phyloP scores from a whole-genome alignment of 2,113 vertebrate genomes.

The Numida meleagris region DNA sequence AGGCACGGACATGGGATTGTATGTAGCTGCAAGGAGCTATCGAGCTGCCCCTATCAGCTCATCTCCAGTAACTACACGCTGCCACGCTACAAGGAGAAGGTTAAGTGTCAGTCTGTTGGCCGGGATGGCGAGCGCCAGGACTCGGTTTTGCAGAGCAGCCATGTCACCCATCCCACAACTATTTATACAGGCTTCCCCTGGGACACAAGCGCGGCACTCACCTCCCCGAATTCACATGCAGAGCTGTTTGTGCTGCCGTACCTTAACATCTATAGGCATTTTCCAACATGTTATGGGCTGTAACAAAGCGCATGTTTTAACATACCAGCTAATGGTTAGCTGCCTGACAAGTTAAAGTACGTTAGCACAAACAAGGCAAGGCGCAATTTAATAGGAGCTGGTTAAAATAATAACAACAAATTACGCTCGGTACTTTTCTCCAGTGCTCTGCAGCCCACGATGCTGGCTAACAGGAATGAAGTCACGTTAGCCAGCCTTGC shows the following conservation, averaged over 20 bases:
- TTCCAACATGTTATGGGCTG: neutral
- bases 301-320: neutral
- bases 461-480: neutral
- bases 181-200: neutral
- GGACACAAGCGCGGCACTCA: neutral
- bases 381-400: conserved; percentile 21
- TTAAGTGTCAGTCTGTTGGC: neutral
- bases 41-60: conserved; percentile 9
- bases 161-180: neutral
- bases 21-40: conserved; percentile 5
- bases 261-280: neutral
- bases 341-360: neutral
- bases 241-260: neutral
- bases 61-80: neutral
- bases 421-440: neutral
- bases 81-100: neutral
- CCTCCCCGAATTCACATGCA: neutral
- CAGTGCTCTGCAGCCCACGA: neutral
- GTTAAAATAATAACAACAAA: conserved; percentile 36
- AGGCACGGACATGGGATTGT: conserved; percentile 8
- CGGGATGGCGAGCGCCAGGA: neutral
- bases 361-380: neutral
- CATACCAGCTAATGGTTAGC: neutral
- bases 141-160: neutral
- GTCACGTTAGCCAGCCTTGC: neutral